Conservation (phyloP, 2,797 vertebrate genomes). For the Psittacula derbiana region DNA sequence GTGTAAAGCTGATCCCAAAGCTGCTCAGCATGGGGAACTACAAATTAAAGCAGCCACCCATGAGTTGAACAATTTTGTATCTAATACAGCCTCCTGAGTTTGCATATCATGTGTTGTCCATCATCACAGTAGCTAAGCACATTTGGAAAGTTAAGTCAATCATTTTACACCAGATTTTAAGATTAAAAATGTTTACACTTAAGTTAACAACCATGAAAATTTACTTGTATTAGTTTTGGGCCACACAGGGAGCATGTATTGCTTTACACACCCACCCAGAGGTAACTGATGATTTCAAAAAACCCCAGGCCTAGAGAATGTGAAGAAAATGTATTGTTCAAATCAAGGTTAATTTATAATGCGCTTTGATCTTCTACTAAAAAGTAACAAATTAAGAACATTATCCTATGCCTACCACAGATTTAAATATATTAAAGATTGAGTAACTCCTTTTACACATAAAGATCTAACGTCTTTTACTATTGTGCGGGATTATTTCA, state of each 20-base stretch:
- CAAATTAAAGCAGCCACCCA: neutral
- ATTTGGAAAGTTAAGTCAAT: neutral
- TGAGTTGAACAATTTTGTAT: neutral
- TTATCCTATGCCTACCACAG: conserved; percentile 46
- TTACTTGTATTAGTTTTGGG: neutral
- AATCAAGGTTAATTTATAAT: conserved; percentile 54
- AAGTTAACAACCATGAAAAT: neutral
- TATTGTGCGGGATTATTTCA: conserved; percentile 41
- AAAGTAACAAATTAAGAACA: conserved; percentile 58
- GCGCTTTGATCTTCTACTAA: conserved; percentile 44
- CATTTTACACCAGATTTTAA: neutral
- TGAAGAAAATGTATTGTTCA: conserved; percentile 13
- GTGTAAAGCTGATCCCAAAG: neutral
- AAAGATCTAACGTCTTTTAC: neutral
- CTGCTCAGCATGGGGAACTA: neutral
- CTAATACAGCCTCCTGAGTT: neutral
- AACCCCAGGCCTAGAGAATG: neutral
- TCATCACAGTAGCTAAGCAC: neutral
- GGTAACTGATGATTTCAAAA: neutral
- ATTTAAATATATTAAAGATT: conserved; percentile 30
- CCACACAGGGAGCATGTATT: accelerated
- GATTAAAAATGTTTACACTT: neutral
- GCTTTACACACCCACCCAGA: neutral
- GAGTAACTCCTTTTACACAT: neutral
- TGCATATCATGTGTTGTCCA: neutral